Conservation (phyloP, 1,140 invertebrate species). For the Diachasma alloeum region DNA sequence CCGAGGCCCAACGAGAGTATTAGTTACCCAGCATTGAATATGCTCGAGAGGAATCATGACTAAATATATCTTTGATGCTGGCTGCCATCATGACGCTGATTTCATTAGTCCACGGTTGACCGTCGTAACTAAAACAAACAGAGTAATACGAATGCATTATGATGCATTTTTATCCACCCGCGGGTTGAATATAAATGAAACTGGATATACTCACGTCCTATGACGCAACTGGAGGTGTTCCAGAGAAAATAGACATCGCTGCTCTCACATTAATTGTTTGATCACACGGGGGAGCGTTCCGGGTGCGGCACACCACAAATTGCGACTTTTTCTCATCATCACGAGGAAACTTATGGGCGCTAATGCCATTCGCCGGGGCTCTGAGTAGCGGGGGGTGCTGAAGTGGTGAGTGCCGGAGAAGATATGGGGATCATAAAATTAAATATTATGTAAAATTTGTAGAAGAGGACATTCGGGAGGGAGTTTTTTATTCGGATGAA, state of each 20-base stretch:
- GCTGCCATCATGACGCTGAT: not conserved
- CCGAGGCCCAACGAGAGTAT: not conserved
- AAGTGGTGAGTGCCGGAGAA: not conserved
- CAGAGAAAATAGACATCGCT: not conserved
- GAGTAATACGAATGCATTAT: too few relatives aligned
- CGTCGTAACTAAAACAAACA: too few relatives aligned
- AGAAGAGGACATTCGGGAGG: too few relatives aligned
- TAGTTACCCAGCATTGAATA: not conserved
- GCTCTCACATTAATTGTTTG: conserved; percentile 33
- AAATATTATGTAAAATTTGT: too few relatives aligned
- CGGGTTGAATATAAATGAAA: too few relatives aligned
- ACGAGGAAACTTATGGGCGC: not conserved
- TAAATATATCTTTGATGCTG: not conserved
- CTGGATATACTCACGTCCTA: too few relatives aligned
- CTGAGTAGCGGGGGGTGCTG: not conserved
- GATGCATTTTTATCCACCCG: too few relatives aligned
- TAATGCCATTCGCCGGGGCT: not conserved
- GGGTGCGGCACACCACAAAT: not conserved
- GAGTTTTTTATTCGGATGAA: too few relatives aligned
- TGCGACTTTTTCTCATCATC: not conserved
- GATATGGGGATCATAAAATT: too few relatives aligned
- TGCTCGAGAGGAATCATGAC: not conserved
- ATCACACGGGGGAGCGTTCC: conserved; percentile 20
- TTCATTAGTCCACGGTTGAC: not conserved
- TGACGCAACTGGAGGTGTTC: too few relatives aligned